These are phyloP conservation scores for Lepus townsendii DNA, from an alignment of 2,797 vertebrate species.

Conservation along the genomic window DNA sequence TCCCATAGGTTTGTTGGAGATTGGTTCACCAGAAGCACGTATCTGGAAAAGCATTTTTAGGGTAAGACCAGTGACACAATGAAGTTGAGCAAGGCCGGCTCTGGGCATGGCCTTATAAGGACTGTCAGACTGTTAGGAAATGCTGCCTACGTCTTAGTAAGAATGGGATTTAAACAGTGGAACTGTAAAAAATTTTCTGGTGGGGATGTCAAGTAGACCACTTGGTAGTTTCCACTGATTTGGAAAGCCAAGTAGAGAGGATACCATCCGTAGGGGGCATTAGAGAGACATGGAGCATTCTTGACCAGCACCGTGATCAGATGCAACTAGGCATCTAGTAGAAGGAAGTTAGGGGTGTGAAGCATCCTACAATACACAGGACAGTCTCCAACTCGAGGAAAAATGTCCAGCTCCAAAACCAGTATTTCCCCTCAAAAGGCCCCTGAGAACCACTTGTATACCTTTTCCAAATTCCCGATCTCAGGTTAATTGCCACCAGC, in stretches of 20 bases:
- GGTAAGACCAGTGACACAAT: neutral
- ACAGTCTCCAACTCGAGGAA: neutral
- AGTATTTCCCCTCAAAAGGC: no score
- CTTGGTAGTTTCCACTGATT: neutral
- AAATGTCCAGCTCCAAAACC: no score
- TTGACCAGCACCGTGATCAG: neutral
- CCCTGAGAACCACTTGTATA: neutral
- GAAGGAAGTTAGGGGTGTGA: neutral
- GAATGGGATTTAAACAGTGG: no score
- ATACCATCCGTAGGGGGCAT: fast-evolving
- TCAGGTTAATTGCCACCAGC: neutral
- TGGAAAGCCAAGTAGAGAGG: neutral
- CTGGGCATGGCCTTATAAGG: neutral
- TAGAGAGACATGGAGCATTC: neutral
- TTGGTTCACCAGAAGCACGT: neutral
- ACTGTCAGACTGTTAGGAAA: neutral
- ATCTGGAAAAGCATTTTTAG: neutral
- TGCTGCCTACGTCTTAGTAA: neutral
- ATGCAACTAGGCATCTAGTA: neutral
- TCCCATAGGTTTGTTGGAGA: no score
- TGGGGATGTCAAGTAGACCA: neutral
- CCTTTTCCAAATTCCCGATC: neutral
- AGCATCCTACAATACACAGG: neutral
- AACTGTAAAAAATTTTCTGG: neutral
- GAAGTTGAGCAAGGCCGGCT: neutral